phyloP scores from a whole-genome alignment of 2,888 invertebrate species.

The Sesia bembeciformis region DNA sequence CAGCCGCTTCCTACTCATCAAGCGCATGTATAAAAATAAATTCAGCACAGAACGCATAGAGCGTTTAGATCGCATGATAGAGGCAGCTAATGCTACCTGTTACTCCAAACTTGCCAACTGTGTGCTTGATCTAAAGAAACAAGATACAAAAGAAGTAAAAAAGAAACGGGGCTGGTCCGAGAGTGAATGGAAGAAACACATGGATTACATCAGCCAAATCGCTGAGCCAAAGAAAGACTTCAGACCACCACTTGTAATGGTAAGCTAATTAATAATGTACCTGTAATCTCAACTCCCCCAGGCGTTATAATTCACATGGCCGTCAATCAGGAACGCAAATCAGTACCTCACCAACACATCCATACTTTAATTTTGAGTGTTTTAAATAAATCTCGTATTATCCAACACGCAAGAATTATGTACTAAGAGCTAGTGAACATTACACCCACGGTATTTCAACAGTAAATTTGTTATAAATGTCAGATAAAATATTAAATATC shows the following conservation, averaged over 20 bases:
- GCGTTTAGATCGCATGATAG: constrained; percentile 48
- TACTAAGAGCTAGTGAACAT: no score
- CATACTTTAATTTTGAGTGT: no score
- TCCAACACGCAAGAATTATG: no score
- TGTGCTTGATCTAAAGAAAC: constrained; percentile 43
- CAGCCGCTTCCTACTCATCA: constrained; percentile 44
- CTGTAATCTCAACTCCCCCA: no score
- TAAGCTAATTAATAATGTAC: constrained; percentile 9
- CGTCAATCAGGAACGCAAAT: no score
- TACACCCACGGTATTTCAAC: no score
- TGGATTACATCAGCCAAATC: constrained; percentile 55
- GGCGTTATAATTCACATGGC: no score
- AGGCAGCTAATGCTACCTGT: constrained; percentile 41
- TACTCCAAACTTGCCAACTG: constrained; percentile 57
- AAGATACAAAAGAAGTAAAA: constrained; percentile 38
- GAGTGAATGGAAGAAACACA: constrained; percentile 62
- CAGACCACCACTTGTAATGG: constrained; percentile 27
- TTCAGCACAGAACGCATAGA: constrained; percentile 43
- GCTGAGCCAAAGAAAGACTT: constrained; percentile 39
- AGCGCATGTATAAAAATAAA: constrained; percentile 36
- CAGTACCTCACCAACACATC: no score
- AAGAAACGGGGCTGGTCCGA: constrained; percentile 52
- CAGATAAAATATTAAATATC: no score
- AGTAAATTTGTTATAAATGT: no score
- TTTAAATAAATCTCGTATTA: no score